phyloP scores from a whole-genome alignment of 2,797 vertebrate genomes.

The Gymnothorax reevesii region DNA sequence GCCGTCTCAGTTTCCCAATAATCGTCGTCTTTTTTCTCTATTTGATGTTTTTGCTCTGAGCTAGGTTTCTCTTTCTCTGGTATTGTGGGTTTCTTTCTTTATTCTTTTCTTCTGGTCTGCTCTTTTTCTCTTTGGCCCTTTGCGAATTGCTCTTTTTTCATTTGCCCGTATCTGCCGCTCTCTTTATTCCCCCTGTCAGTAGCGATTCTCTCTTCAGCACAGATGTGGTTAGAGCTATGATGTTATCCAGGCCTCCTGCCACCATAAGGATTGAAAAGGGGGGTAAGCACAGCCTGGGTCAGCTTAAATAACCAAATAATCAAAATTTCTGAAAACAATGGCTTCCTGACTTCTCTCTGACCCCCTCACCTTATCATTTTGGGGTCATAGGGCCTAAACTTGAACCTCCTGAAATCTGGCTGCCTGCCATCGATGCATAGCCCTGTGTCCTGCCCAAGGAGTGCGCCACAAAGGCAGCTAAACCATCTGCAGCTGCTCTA shows the following conservation, averaged over 20 bases:
- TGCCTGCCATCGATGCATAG: constrained; percentile 65
- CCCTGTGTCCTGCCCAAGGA: constrained; percentile 54
- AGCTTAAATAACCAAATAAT: constrained; percentile 79
- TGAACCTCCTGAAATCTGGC: constrained; percentile 64
- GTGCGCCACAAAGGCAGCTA: constrained; percentile 51
- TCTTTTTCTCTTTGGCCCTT: constrained; percentile 22
- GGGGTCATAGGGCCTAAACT: constrained; percentile 70
- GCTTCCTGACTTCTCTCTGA: constrained; percentile 73
- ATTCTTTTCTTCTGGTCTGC: background rate
- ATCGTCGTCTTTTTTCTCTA: background rate
- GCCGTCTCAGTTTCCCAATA: background rate
- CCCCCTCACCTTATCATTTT: constrained; percentile 71
- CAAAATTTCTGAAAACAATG: constrained; percentile 78
- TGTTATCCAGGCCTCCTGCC: constrained; percentile 60
- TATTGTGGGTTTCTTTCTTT: background rate
- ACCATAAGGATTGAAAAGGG: constrained; percentile 30
- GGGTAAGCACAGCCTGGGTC: constrained; percentile 47
- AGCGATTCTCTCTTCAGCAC: constrained; percentile 39
- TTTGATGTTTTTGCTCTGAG: constrained; percentile 36
- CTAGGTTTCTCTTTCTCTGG: constrained; percentile 32
- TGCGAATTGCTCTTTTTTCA: constrained; percentile 44
- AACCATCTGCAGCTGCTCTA: constrained; percentile 60
- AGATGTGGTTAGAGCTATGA: constrained; percentile 70
- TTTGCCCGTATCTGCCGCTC: background rate
- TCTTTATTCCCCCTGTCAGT: background rate